phyloP scores from a whole-genome alignment of 2,113 vertebrate genomes.

The Ursus arctos region DNA sequence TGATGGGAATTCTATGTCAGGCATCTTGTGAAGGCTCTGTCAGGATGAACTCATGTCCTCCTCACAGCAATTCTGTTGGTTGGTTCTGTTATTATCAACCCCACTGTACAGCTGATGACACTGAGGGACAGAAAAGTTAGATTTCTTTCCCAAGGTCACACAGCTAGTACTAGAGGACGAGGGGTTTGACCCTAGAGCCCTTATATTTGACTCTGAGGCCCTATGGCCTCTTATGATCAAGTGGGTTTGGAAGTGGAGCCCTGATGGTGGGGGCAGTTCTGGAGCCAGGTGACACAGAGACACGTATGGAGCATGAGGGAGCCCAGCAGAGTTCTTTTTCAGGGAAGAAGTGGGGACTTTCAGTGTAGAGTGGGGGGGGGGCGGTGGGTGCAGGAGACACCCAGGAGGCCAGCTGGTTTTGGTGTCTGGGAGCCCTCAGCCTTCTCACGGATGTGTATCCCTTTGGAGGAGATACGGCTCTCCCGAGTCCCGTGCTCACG shows the following conservation, averaged over 20 bases:
- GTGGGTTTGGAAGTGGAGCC: neutral
- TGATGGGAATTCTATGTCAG: neutral
- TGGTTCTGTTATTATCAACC: neutral
- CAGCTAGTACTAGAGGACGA: neutral
- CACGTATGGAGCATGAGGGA: neutral
- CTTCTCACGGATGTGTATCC: rapidly evolving
- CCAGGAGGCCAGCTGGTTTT: neutral
- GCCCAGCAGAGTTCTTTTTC: neutral
- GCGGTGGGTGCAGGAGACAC: neutral
- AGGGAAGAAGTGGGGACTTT: neutral
- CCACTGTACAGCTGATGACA: neutral
- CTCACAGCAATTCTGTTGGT: neutral
- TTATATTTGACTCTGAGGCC: neutral
- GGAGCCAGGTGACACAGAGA: neutral
- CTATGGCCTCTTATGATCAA: neutral
- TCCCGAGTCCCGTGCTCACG: neutral
- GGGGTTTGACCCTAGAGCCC: neutral
- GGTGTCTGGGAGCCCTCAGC: neutral
- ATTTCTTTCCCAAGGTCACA: neutral
- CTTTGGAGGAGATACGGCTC: neutral
- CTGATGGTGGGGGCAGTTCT: neutral
- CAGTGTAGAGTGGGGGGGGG: neutral
- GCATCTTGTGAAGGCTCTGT: neutral
- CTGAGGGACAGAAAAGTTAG: neutral
- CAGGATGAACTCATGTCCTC: conserved; percentile 1